Evolutionary conservation across 2,113 vertebrate genomes (phyloP).

Genomic region (Gnathonemus longibarbis): DNA sequence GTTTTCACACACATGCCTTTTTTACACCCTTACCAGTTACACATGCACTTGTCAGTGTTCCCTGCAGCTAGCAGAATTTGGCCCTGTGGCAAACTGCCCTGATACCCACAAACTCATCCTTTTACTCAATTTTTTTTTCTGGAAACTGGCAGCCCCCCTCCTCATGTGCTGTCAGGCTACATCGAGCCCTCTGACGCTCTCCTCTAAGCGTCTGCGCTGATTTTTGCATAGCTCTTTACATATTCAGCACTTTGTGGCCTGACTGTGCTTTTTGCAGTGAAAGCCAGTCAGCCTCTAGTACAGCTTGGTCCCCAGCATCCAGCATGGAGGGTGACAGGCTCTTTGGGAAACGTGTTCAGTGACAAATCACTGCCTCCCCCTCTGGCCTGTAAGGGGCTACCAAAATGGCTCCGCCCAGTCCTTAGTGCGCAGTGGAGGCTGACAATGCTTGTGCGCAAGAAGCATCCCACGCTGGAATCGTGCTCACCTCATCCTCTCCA

Average conservation of each 20-base stretch:
- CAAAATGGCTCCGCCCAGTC: background rate
- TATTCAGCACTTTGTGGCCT: background rate
- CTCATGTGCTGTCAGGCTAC: background rate
- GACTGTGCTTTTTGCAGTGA: background rate
- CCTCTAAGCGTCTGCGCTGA: background rate
- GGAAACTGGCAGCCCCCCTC: background rate
- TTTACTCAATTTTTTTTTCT: background rate
- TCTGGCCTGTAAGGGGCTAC: background rate
- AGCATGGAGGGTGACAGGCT: background rate
- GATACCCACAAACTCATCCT: background rate
- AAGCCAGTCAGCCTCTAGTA: background rate
- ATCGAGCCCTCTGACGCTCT: background rate
- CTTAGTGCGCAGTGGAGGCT: background rate
- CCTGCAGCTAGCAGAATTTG: background rate
- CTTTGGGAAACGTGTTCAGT: background rate
- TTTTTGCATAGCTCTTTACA: background rate
- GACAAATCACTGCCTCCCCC: background rate
- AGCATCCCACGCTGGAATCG: background rate
- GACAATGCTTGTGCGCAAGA: background rate
- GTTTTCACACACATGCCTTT: no score
- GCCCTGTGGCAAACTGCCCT: background rate
- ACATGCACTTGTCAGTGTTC: background rate
- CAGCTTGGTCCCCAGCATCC: background rate
- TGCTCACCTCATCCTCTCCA: background rate
- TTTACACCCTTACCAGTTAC: no score